Percentiles rank a stretch among this genome's conserved stretches.
phyloP scores from a whole-genome alignment of 2,113 vertebrate species.

The Jaculus jaculus region DNA sequence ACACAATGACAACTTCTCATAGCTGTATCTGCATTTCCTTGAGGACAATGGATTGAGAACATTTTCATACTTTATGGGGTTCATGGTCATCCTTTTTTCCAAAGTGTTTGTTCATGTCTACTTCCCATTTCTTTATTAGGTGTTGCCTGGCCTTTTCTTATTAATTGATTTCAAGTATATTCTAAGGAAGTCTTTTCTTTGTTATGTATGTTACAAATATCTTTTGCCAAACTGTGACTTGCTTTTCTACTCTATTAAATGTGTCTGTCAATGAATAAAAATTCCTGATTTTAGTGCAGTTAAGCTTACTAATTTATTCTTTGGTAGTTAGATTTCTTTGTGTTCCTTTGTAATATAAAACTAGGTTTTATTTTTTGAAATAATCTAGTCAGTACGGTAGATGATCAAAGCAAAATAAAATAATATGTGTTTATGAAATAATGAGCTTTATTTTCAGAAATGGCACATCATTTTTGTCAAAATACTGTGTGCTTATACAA shows the following conservation, averaged over 20 bases:
- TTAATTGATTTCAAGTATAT: not conserved
- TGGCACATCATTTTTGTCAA: not conserved
- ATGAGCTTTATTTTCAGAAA: not conserved
- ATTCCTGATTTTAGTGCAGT: not conserved
- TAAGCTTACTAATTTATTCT: not conserved
- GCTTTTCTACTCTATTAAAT: not conserved
- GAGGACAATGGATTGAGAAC: not conserved
- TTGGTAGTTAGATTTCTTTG: not conserved
- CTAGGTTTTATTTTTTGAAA: not conserved
- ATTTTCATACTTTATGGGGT: not conserved
- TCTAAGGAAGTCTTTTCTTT: not conserved
- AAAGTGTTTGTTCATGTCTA: not conserved
- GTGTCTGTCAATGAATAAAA: not conserved
- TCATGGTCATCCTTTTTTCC: not conserved
- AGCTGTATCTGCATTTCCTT: not conserved
- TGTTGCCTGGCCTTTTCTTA: not conserved
- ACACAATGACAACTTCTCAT: not conserved
- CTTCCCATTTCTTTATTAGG: not conserved
- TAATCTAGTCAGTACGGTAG: not conserved
- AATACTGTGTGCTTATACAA: not conserved
- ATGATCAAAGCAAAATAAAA: slow-evolving; percentile 1
- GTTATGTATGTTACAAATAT: not conserved
- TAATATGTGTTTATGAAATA: not conserved
- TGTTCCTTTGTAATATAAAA: not conserved
- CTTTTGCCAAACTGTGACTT: not conserved